phyloP scores from a whole-genome alignment of 2,113 vertebrate species.

The Myodes glareolus region DNA sequence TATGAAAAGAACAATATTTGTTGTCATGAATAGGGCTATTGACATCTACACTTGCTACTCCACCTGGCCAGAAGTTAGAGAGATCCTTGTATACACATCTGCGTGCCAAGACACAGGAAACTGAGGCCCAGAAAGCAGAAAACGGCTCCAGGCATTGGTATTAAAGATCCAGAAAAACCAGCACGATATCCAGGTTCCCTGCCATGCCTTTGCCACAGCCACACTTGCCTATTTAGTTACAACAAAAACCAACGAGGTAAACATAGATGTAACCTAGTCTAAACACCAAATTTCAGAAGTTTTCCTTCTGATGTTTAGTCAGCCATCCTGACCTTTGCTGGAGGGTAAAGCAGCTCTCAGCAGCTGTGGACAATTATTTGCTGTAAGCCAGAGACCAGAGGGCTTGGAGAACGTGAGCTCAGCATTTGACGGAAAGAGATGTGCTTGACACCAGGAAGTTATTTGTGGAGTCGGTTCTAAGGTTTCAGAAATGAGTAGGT shows the following conservation, averaged over 20 bases:
- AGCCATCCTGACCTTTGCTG: constrained; percentile 76
- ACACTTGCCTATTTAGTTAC: constrained; percentile 72
- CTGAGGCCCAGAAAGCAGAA: background rate
- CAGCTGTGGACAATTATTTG: constrained; percentile 81
- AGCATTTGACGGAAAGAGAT: constrained; percentile 46
- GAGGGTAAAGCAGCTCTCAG: constrained; percentile 70
- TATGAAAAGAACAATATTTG: background rate
- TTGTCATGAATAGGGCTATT: background rate
- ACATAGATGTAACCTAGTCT: constrained; percentile 80
- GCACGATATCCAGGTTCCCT: constrained; percentile 62
- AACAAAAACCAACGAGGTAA: constrained; percentile 78
- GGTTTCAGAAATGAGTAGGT: constrained; percentile 45
- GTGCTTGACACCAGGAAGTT: constrained; percentile 7
- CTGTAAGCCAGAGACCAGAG: constrained; percentile 64
- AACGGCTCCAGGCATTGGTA: background rate
- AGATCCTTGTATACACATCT: background rate
- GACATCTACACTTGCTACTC: background rate
- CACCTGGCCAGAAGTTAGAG: background rate
- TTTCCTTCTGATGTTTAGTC: constrained; percentile 71
- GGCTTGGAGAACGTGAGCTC: constrained; percentile 54
- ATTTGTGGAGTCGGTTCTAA: constrained; percentile 5
- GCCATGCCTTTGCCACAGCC: constrained; percentile 66
- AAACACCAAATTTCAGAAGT: constrained; percentile 81
- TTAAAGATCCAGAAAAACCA: constrained; percentile 50
- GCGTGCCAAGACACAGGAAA: constrained; percentile 1